phyloP scores from a whole-genome alignment of 2,797 vertebrate species.

The Anisognathus igniventris region DNA sequence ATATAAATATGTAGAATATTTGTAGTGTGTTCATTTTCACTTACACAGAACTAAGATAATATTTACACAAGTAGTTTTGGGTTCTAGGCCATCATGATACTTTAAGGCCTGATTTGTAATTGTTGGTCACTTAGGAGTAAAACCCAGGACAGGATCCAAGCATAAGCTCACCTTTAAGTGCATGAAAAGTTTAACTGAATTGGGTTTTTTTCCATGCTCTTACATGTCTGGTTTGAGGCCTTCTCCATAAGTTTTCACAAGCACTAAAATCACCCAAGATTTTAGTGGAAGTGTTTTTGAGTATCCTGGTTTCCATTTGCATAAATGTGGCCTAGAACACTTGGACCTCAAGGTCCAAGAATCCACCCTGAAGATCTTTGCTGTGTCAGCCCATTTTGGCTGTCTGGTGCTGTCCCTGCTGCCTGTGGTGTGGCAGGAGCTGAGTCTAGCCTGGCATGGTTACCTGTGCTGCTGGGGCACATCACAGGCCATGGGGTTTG shows the following conservation, averaged over 20 bases:
- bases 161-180: background rate
- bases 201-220: background rate
- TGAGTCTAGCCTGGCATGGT: rapidly evolving
- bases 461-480: background rate
- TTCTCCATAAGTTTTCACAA: background rate
- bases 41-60: background rate
- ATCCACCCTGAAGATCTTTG: too few species aligned
- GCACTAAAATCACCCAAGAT: background rate
- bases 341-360: background rate
- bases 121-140: background rate
- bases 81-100: background rate
- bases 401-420: background rate
- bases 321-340: background rate
- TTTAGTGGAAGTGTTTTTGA: background rate
- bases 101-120: background rate
- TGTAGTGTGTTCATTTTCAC: background rate
- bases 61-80: background rate
- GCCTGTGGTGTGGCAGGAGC: background rate
- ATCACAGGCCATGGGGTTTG: rapidly evolving
- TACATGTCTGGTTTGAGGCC: background rate
- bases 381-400: background rate
- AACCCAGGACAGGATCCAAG: background rate
- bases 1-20: background rate
- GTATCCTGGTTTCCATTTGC: background rate
- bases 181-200: background rate